Conservation (phyloP, 2,888 invertebrate genomes). For the Blastobasis lacticolella region DNA sequence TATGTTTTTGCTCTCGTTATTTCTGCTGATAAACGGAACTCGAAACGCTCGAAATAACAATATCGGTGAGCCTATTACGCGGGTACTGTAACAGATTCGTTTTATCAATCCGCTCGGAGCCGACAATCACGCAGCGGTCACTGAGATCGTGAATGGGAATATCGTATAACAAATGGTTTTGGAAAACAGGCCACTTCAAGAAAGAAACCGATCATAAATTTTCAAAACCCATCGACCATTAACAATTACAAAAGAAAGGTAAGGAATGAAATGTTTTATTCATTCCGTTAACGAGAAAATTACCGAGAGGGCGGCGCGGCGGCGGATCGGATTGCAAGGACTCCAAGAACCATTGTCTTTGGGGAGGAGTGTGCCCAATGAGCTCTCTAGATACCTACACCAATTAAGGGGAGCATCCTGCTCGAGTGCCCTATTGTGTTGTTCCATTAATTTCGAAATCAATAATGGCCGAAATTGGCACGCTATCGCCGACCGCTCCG, state of each 20-base stretch:
- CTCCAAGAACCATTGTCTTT: conserved; percentile 64
- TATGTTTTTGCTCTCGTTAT: conserved; percentile 13
- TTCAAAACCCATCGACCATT: conserved; percentile 69
- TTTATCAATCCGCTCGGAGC: conserved; percentile 18
- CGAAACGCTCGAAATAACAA: conserved; percentile 9
- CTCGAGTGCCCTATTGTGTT: conserved; percentile 35
- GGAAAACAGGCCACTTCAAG: conserved; percentile 35
- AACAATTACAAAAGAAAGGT: conserved; percentile 72
- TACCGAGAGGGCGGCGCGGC: conserved; percentile 62
- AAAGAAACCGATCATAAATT: conserved; percentile 58
- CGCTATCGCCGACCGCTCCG: not conserved
- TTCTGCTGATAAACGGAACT: conserved; percentile 13
- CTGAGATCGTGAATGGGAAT: conserved; percentile 29
- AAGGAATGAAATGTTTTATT: conserved; percentile 74
- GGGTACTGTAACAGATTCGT: conserved; percentile 13
- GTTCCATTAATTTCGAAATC: conserved; percentile 22
- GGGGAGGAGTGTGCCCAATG: conserved; percentile 61
- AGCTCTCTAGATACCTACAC: conserved; percentile 56
- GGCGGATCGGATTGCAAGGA: conserved; percentile 68
- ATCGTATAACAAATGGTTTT: conserved; percentile 46
- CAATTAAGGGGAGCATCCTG: conserved; percentile 57
- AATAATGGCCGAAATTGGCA: conserved; percentile 13
- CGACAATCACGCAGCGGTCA: conserved; percentile 27
- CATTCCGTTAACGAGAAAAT: conserved; percentile 73
- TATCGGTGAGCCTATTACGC: conserved; percentile 11